These are phyloP conservation scores for Rhopalosiphum nymphaeae DNA, from an alignment of 2,888 invertebrate genomes.

Conservation along the genomic window DNA sequence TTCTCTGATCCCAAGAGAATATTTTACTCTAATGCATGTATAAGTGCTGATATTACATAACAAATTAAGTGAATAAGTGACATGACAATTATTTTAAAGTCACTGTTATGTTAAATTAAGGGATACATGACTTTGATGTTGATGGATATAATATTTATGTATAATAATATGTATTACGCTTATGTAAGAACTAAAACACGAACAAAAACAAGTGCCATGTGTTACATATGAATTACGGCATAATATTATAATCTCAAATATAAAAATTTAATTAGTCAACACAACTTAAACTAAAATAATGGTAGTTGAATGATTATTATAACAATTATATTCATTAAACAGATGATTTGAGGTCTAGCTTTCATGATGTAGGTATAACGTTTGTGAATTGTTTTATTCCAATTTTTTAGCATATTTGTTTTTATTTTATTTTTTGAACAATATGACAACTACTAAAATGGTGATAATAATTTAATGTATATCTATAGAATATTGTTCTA, in stretches of 20 bases:
- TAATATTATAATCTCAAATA: background rate
- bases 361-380: background rate
- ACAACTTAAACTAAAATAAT: background rate
- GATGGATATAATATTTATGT: background rate
- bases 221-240: background rate
- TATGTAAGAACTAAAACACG: background rate
- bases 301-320: background rate
- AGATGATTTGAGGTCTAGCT: background rate
- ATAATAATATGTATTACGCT: background rate
- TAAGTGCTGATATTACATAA: constrained; percentile 19
- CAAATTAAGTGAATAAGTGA: background rate
- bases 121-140: background rate
- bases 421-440: background rate
- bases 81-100: background rate
- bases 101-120: background rate
- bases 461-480: background rate
- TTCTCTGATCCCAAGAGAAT: background rate
- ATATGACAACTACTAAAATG: background rate
- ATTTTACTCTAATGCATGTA: constrained; percentile 28
- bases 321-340: background rate
- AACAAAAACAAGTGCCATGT: background rate
- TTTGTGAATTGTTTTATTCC: background rate
- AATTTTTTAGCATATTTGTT: background rate
- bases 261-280: background rate
- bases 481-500: background rate